phyloP scores from a whole-genome alignment of 1,140 invertebrate genomes.

The Neodiprion lecontei region DNA sequence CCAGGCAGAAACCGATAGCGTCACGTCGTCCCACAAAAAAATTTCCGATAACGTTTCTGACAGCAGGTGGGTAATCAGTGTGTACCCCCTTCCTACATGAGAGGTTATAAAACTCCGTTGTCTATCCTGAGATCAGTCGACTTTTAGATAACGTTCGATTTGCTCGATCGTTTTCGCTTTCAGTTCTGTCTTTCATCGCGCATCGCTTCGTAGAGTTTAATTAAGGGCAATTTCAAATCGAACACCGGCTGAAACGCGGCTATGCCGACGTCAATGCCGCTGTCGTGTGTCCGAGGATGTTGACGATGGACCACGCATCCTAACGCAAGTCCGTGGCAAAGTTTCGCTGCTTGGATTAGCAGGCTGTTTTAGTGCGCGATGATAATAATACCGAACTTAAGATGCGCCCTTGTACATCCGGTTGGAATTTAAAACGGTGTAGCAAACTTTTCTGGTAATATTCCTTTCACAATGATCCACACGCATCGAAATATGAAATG shows the following conservation, averaged over 20 bases:
- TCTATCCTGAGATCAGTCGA: not conserved
- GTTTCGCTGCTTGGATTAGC: too few species aligned
- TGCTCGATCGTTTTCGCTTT: not conserved
- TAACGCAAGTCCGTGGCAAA: too few species aligned
- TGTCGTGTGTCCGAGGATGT: too few species aligned
- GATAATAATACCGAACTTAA: too few species aligned
- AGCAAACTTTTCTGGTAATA: too few species aligned
- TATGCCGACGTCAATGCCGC: not conserved
- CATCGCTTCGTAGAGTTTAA: not conserved
- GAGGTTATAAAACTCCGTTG: constrained; percentile 9
- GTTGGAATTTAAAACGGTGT: too few species aligned
- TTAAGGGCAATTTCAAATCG: not conserved
- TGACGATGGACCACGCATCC: too few species aligned
- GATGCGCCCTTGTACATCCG: too few species aligned
- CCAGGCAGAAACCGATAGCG: constrained; percentile 48
- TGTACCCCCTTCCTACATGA: not conserved
- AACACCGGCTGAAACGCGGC: not conserved
- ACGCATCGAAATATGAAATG: too few species aligned
- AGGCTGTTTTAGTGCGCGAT: too few species aligned
- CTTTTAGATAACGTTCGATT: not conserved
- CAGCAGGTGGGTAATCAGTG: constrained; percentile 34
- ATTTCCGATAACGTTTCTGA: constrained; percentile 46
- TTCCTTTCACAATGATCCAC: too few species aligned
- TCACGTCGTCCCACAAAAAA: constrained; percentile 46
- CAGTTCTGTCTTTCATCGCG: not conserved